Evolutionary conservation across 2,888 invertebrate species (phyloP).

Genomic region (Drosophila macrospina): DNA sequence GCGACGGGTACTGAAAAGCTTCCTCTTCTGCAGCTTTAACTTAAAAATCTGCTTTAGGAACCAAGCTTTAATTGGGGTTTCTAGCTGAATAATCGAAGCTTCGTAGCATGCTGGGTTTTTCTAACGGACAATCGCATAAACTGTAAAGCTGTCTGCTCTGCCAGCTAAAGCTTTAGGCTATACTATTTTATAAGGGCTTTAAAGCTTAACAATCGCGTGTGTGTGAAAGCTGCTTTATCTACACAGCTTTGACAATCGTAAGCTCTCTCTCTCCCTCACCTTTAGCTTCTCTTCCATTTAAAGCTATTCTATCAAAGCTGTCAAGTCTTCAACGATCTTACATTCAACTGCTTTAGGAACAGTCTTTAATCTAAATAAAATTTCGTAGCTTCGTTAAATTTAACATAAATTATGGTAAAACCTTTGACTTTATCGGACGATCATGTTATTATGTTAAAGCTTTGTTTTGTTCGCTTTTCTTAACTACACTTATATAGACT

Average conservation of each 20-base stretch:
- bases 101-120: not conserved
- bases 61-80: not conserved
- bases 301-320: not conserved
- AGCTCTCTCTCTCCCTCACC: not conserved
- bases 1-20: constrained; percentile 20
- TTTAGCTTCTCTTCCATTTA: not conserved
- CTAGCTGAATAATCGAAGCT: not conserved
- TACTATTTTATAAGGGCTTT: not conserved
- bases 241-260: not conserved
- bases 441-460: constrained; percentile 5
- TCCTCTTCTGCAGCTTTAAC: not conserved
- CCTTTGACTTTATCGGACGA: constrained; percentile 6
- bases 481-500: not conserved
- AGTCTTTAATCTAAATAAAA: not conserved
- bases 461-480: not conserved
- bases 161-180: not conserved
- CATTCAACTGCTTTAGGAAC: not conserved
- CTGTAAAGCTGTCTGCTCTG: constrained; percentile 1
- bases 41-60: constrained; percentile 1
- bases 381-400: not conserved
- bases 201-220: not conserved
- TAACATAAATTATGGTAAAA: not conserved
- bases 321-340: not conserved
- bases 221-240: not conserved
- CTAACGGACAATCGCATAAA: not conserved